Evolutionary conservation across 2,888 invertebrate genomes (phyloP), one percentile per base, ranked within the genome.

Genomic region (Esperia sulphurella): DNA sequence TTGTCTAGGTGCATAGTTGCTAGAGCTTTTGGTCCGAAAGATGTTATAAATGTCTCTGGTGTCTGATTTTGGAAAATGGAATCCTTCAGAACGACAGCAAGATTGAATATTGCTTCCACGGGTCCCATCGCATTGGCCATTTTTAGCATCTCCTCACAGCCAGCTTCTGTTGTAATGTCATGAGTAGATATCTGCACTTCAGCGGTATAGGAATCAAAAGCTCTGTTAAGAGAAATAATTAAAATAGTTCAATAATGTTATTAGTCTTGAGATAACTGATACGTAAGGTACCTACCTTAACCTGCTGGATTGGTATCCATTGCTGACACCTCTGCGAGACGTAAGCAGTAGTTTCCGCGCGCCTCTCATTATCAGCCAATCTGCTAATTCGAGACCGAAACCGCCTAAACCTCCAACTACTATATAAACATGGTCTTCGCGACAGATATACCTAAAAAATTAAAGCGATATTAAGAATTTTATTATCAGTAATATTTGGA

Each of bases 391-490:
- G 43, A 98, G 85, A 5, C 98, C 98, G 69, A 98, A 96, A 0
- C 98, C 98, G 40, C 98, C 98, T 0, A 98, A 90, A 41, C 98
- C 97, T 9, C 95, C 95, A 0, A 93, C 89, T 4, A 95, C 91
- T 0, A 95, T 66, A 81, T 95, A 90, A 53, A 67, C 87, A 63
- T 59, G 55, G 1, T 90, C 71, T 14, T 79, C 71, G n/a, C 77
- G 61, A 84, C 95, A 83, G 49, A 79, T 86, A 64, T 90, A 91
- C 58, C 91, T 91, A 56, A 39, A 49, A 55, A 50, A 37, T 14
- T 10, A 10, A 33, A 33, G 33, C 10, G n/a, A n/a, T n/a, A n/a
- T n/a, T n/a, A n/a, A n/a, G n/a, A n/a, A n/a, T n/a, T n/a, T n/a
- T n/a, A n/a, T n/a, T n/a, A n/a, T n/a, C n/a, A n/a, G n/a, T n/a